Evolutionary conservation across 1,140 invertebrate genomes (phyloP).

Genomic region (Aporrectodea caliginosa): DNA sequence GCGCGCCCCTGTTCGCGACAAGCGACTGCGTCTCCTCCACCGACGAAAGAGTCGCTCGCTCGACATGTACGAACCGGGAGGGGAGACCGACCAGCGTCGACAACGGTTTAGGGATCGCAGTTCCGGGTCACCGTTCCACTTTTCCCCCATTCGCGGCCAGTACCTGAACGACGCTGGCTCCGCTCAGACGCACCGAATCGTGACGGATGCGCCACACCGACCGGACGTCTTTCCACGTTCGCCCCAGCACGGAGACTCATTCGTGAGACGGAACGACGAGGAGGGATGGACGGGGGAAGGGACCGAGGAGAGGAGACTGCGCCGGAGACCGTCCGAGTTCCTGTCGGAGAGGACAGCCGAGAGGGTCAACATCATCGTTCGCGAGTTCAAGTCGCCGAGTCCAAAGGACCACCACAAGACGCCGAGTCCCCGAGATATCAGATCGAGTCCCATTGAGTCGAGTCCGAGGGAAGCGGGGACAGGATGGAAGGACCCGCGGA

Average conservation of each 20-base stretch:
- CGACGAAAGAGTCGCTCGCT: conserved; percentile 7
- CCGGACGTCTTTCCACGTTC: too few relatives aligned
- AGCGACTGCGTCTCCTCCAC: not conserved
- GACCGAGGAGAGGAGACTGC: not conserved
- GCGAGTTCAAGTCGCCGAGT: not conserved
- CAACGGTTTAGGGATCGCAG: not conserved
- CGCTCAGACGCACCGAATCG: too few relatives aligned
- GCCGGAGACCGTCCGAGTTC: not conserved
- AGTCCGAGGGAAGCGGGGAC: not conserved
- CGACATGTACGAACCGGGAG: conserved; percentile 6
- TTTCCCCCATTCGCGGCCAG: not conserved
- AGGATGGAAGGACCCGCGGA: not conserved
- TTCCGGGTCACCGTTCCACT: not conserved
- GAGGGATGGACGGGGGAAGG: too few relatives aligned
- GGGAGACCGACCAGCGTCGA: not conserved
- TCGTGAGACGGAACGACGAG: too few relatives aligned
- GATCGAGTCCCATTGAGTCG: not conserved
- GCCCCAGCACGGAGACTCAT: too few relatives aligned
- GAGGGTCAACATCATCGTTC: not conserved
- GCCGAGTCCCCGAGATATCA: not conserved
- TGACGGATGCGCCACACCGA: too few relatives aligned
- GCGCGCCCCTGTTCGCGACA: not conserved
- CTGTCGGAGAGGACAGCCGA: conserved; percentile 7
- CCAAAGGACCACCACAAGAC: not conserved
- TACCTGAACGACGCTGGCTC: too few relatives aligned